These are phyloP conservation scores for Protosalanx chinensis DNA, from an alignment of 2,797 vertebrate genomes.

Conservation along the genomic window DNA sequence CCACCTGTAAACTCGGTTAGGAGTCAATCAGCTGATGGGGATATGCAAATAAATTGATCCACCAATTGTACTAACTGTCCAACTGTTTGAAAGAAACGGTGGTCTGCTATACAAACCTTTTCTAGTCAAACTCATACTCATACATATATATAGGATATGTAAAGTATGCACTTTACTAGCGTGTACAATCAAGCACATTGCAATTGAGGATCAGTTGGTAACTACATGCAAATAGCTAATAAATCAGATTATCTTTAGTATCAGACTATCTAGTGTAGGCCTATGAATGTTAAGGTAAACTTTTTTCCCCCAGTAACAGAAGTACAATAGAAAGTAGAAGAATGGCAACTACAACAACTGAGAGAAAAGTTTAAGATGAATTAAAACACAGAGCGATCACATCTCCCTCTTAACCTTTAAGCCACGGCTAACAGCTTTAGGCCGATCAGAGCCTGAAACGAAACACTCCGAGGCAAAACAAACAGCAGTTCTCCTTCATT, in stretches of 20 bases:
- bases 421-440: not conserved
- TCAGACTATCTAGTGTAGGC: not conserved
- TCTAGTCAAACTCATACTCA: too few relatives aligned
- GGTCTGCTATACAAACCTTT: too few relatives aligned
- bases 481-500: constrained; percentile 56
- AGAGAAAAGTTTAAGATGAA: too few relatives aligned
- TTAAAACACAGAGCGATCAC: not conserved
- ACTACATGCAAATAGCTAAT: constrained; percentile 23
- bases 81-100: too few relatives aligned
- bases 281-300: too few relatives aligned
- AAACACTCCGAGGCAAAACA: constrained; percentile 52
- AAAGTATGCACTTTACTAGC: too few relatives aligned
- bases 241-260: not conserved
- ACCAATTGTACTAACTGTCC: not conserved
- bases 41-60: not conserved
- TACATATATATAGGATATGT: too few relatives aligned
- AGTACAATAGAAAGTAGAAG: too few relatives aligned
- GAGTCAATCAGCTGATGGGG: not conserved
- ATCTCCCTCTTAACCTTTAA: not conserved
- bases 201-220: constrained; percentile 12
- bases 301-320: too few relatives aligned
- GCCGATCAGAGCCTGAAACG: constrained; percentile 39
- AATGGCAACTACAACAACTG: too few relatives aligned
- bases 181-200: not conserved
- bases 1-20: constrained; percentile 26